Conservation (phyloP, 2,888 invertebrate genomes). For the Reticulitermes lucifugus region DNA sequence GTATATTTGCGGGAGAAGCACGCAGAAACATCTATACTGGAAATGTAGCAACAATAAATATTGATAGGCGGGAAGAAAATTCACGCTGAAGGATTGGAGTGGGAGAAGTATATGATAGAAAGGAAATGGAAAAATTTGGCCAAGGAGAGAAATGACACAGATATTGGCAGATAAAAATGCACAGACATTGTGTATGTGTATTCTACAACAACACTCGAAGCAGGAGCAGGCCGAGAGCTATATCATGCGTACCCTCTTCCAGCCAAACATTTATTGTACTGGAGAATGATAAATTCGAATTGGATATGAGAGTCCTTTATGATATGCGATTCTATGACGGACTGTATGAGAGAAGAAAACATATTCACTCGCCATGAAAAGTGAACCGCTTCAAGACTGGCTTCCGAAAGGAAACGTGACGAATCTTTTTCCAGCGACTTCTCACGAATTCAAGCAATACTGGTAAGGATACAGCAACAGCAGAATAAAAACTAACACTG, state of each 20-base stretch:
- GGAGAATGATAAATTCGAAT: neutral
- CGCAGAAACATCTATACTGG: neutral
- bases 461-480: too few species aligned
- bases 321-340: neutral
- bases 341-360: neutral
- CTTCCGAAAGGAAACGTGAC: too few species aligned
- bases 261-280: neutral
- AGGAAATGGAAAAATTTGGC: constrained; percentile 18
- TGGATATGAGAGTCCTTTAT: neutral
- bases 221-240: neutral
- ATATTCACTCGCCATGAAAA: too few species aligned
- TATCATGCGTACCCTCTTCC: neutral
- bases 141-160: neutral
- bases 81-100: neutral
- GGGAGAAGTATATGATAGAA: neutral
- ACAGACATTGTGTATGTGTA: constrained; percentile 5
- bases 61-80: neutral
- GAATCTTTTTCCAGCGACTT: too few species aligned
- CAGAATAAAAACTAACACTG: too few species aligned
- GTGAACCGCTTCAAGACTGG: too few species aligned
- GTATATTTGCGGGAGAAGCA: neutral
- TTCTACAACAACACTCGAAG: neutral
- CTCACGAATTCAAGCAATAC: too few species aligned
- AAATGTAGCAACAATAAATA: constrained; percentile 1
- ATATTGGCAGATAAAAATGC: constrained; percentile 10